Conservation (phyloP, 1,140 invertebrate species). For the Apis florea region DNA sequence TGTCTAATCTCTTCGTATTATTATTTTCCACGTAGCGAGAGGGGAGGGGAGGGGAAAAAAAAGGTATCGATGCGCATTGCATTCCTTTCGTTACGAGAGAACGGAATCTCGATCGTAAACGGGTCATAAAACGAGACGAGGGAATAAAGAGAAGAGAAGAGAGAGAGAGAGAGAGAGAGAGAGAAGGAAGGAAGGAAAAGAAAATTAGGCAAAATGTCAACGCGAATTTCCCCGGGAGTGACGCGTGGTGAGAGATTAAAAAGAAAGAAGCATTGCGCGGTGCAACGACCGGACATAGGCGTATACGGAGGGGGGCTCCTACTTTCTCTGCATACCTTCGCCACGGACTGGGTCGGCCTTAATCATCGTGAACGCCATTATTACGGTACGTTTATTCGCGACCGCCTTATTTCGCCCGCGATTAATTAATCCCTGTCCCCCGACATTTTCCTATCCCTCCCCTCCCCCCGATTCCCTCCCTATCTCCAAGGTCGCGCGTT, state of each 20-base stretch:
- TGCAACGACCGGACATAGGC: constrained; percentile 73
- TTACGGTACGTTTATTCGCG: constrained; percentile 59
- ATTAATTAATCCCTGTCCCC: constrained; percentile 61
- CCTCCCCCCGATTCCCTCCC: too few species aligned
- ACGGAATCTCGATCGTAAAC: too few species aligned
- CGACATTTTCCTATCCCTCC: too few species aligned
- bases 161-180: not conserved
- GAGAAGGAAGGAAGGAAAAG: not conserved
- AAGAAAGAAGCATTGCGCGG: constrained; percentile 56
- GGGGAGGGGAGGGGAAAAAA: too few species aligned
- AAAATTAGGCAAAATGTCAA: constrained; percentile 4
- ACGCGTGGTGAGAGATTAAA: constrained; percentile 8
- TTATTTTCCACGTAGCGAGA: too few species aligned
- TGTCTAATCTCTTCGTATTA: too few species aligned
- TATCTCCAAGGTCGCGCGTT: too few species aligned
- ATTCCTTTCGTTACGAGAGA: too few species aligned
- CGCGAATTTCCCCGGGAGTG: constrained; percentile 27
- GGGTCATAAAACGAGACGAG: too few species aligned
- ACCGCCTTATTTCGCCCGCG: constrained; percentile 49
- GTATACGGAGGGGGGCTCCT: constrained; percentile 49
- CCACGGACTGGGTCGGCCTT: constrained; percentile 65
- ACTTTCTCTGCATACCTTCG: constrained; percentile 72
- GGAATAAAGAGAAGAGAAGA: not conserved
- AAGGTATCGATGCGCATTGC: too few species aligned
- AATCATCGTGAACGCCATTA: constrained; percentile 65